Base-by-base conservation (phyloP, 2,888 invertebrate genomes). In the Lycocerus yunnanus region DNA sequence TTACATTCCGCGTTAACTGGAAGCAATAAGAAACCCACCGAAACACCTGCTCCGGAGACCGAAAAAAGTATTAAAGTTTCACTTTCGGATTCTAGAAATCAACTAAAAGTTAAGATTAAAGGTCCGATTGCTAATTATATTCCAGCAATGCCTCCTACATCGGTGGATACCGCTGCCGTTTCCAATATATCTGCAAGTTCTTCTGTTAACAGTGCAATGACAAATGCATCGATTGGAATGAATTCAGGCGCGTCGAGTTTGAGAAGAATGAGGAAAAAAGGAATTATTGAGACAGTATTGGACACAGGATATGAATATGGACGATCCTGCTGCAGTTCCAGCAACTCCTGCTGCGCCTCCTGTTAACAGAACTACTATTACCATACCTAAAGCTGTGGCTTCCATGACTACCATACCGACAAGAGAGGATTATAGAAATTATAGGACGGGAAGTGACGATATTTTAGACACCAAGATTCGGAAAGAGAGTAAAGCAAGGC, bases 361-460 rank as follows among this genome's bases (percentile, higher is more conserved):
- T 68, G 85, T 92, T 8, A 90, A 89, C 76, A 91, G 95, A 67
- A 92, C 92, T 4, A 92, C 93, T 24, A 94, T 94, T 71, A 94
- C 94, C 6, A 95, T 95, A 82, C 96, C 96, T 0, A 96, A 96
- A 86, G 95, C 96, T 3, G 94, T 96, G 9, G 95, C 95, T 16
- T 95, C 95, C 10, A 95, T 95, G 93, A 94, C 95, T 0, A 93
- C 92, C 76, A 95, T 96, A 82, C 95, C 95, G 1, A 95, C 95
- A 0, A 91, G 94, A 79, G 95, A 96, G 79, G 95, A 96, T 83
- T 95, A 95, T 83, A 92, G 93, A 82, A 91, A 90, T 27, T 87
- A 87, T 77, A 80, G 86, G 58, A 86, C 85, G 4, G 84, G 85
- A 60, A 73, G 80, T 0, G 87, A 87, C 72, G 87, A 87, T 71